phyloP scores from a whole-genome alignment of 2,113 vertebrate species.

The Antennarius striatus region DNA sequence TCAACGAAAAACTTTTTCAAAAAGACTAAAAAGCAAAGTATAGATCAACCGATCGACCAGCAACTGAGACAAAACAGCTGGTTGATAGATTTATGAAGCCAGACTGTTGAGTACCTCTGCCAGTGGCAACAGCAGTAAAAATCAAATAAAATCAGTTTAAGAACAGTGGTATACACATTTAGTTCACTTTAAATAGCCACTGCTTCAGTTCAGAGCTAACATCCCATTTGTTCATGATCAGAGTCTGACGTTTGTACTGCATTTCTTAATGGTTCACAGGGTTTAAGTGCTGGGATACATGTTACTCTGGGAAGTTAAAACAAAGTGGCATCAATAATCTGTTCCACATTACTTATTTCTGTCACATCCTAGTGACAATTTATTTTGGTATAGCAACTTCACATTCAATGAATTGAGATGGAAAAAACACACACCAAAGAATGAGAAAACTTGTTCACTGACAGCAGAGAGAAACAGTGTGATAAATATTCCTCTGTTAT shows the following conservation, averaged over 20 bases:
- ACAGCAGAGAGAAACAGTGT: neutral
- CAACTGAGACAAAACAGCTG: neutral
- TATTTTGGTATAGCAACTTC: neutral
- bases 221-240: neutral
- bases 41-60: neutral
- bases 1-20: neutral
- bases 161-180: neutral
- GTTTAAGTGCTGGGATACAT: too few relatives aligned
- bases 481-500: too few relatives aligned
- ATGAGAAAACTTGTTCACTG: neutral
- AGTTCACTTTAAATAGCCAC: neutral
- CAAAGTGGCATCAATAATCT: too few relatives aligned
- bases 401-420: neutral
- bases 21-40: neutral
- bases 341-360: neutral
- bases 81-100: neutral
- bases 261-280: too few relatives aligned
- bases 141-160: constrained; percentile 3
- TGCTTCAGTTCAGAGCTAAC: too few relatives aligned
- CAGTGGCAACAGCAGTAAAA: neutral
- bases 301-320: too few relatives aligned
- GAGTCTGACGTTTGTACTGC: too few relatives aligned
- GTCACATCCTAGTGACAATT: neutral
- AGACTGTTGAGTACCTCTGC: neutral
- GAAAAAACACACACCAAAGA: neutral